Evolutionary conservation across 2,888 invertebrate species (phyloP).

Genomic region (Rambutsinella grinnellia): DNA sequence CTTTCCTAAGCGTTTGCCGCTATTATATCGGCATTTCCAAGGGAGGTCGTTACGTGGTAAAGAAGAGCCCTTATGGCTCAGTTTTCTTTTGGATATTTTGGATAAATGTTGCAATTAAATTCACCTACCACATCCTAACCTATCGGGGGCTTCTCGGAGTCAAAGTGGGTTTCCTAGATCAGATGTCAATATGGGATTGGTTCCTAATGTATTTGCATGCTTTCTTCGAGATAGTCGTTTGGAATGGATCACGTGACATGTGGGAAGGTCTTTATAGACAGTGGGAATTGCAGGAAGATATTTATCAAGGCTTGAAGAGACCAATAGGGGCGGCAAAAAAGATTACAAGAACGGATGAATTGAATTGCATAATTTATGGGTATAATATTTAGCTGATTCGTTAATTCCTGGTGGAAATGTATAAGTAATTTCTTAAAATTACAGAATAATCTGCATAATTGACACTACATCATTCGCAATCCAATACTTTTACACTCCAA

Average conservation of each 20-base stretch:
- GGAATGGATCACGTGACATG: slow-evolving; percentile 23
- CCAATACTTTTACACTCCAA: slow-evolving; percentile 29
- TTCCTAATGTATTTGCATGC: too few species aligned
- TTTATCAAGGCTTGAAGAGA: slow-evolving; percentile 16
- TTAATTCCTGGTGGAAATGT: too few species aligned
- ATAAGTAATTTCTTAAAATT: too few species aligned
- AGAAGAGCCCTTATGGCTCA: slow-evolving; percentile 23
- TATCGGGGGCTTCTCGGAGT: slow-evolving; percentile 40
- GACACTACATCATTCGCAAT: slow-evolving; percentile 12
- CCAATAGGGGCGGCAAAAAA: slow-evolving; percentile 8
- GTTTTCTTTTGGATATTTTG: slow-evolving; percentile 52
- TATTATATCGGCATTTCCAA: slow-evolving; percentile 42
- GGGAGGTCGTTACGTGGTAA: slow-evolving; percentile 35
- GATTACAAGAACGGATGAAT: slow-evolving; percentile 15
- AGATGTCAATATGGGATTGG: slow-evolving; percentile 56
- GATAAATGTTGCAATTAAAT: slow-evolving; percentile 48
- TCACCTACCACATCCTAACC: slow-evolving; percentile 27
- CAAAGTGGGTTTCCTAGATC: slow-evolving; percentile 49
- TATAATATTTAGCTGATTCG: too few species aligned
- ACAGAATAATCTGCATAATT: slow-evolving; percentile 14
- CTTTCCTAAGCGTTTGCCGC: slow-evolving; percentile 39
- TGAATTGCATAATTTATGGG: slow-evolving; percentile 28
- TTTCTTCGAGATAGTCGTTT: slow-evolving; percentile 24
- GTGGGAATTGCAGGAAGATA: slow-evolving; percentile 29
- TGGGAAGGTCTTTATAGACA: slow-evolving; percentile 34